Percentiles rank a stretch among this genome's conserved stretches.
Evolutionary conservation across 2,888 invertebrate genomes (phyloP).

Genomic region (Villa cingulata): DNA sequence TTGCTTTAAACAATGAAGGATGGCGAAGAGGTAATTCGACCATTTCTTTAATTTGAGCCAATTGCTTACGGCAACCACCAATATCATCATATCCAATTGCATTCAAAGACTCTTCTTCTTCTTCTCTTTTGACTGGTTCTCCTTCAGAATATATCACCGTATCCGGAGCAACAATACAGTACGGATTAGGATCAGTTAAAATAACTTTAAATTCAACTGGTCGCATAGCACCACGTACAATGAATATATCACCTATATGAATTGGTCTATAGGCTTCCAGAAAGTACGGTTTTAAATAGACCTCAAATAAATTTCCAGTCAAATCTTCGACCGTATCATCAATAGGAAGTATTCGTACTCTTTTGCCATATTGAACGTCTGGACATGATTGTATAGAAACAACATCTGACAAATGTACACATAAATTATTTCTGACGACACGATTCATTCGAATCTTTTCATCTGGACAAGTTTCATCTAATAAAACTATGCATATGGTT

Average conservation of each 20-base stretch:
- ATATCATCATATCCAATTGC: constrained; percentile 99
- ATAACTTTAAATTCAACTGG: constrained; percentile 99
- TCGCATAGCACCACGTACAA: constrained; percentile 96
- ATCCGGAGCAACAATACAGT: constrained; percentile 98
- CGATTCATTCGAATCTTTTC: constrained; percentile 98
- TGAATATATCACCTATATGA: constrained; percentile 95
- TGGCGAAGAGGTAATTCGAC: constrained; percentile 95
- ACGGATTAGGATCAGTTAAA: constrained; percentile 94
- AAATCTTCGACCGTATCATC: constrained; percentile 98
- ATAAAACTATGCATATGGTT: constrained; percentile 94
- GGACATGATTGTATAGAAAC: constrained; percentile 91
- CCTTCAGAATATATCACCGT: constrained; percentile 99
- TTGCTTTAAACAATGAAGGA: constrained; percentile 97
- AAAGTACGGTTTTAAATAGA: constrained; percentile 97
- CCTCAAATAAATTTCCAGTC: constrained; percentile 92
- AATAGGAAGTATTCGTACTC: constrained; percentile 95
- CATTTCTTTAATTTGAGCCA: constrained; percentile 99
- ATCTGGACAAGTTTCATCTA: constrained; percentile 89
- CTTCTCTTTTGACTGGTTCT: constrained; percentile 97
- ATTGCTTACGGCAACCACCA: constrained; percentile 95
- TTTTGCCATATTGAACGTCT: constrained; percentile 95
- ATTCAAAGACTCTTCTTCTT: constrained; percentile 94
- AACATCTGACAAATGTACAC: constrained; percentile 89
- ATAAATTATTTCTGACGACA: constrained; percentile 88
- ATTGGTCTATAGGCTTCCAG: constrained; percentile 97